phyloP scores from a whole-genome alignment of 1,140 invertebrate species.

The Dreissena polymorpha region DNA sequence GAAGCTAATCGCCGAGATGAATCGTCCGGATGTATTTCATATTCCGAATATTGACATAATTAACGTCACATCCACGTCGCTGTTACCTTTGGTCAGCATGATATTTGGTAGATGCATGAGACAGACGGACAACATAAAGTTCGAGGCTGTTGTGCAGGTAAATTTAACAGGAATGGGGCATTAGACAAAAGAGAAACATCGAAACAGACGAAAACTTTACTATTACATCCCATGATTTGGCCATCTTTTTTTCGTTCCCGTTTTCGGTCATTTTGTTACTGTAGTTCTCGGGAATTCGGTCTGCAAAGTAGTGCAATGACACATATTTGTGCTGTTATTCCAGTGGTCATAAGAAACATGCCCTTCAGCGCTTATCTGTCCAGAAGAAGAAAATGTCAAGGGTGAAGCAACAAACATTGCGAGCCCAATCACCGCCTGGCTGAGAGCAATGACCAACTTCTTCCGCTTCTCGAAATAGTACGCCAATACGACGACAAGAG shows the following conservation, averaged over 20 bases:
- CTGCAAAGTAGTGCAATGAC: slow-evolving; percentile 25
- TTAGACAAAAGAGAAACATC: neutral
- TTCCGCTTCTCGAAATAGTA: slow-evolving; percentile 50
- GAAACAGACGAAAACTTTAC: too few species aligned
- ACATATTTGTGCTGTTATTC: slow-evolving; percentile 29
- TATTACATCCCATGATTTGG: too few species aligned
- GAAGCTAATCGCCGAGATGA: slow-evolving; percentile 1
- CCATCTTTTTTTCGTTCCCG: too few species aligned
- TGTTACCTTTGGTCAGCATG: slow-evolving; percentile 8
- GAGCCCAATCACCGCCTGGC: slow-evolving; percentile 29
- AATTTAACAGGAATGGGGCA: slow-evolving; percentile 27
- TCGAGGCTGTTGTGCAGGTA: slow-evolving; percentile 42
- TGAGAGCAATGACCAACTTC: slow-evolving; percentile 32
- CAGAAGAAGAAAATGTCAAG: slow-evolving; percentile 26
- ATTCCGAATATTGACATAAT: slow-evolving; percentile 45
- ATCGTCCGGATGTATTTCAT: slow-evolving; percentile 34
- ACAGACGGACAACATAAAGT: slow-evolving; percentile 26
- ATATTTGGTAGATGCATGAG: slow-evolving; percentile 49
- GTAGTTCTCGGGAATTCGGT: neutral
- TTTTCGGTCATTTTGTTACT: too few species aligned
- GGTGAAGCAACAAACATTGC: slow-evolving; percentile 48
- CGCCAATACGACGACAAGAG: slow-evolving; percentile 26
- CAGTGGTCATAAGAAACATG: slow-evolving; percentile 27
- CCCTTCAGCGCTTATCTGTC: slow-evolving; percentile 38
- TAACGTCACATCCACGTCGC: slow-evolving; percentile 8